Evolutionary conservation across 2,797 vertebrate species (phyloP).

Genomic region (Squalus acanthias): DNA sequence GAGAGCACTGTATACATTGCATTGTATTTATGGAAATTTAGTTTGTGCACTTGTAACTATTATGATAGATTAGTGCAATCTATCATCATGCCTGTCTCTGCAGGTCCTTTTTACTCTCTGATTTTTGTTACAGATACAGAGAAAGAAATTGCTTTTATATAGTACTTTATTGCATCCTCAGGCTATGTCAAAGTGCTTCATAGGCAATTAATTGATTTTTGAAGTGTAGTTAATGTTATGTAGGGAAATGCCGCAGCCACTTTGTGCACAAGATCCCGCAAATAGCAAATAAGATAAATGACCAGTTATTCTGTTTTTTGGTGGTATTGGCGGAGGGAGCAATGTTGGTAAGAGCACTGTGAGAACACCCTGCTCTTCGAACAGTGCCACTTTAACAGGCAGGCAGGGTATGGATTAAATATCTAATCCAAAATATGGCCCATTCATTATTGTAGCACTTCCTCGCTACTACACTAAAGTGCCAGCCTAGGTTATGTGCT

Average conservation of each 20-base stretch:
- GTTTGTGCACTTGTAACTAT: neutral
- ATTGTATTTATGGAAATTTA: neutral
- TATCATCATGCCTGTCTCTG: neutral
- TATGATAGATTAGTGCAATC: neutral
- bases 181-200: neutral
- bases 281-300: neutral
- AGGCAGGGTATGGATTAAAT: neutral
- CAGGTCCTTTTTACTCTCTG: neutral
- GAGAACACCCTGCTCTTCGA: neutral
- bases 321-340: neutral
- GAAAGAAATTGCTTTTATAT: neutral
- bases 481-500: no score
- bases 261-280: neutral
- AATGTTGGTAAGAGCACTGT: neutral
- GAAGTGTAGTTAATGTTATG: neutral
- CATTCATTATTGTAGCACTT: neutral
- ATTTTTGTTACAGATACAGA: neutral
- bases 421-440: neutral
- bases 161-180: neutral
- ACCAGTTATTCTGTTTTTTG: neutral
- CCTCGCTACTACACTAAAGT: no score
- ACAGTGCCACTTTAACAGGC: neutral
- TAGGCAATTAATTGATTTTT: neutral
- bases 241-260: neutral
- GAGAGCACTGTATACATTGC: no score